These are phyloP conservation scores for Drosophila bipectinata DNA, from an alignment of 1,140 invertebrate genomes.

Conservation along the genomic window DNA sequence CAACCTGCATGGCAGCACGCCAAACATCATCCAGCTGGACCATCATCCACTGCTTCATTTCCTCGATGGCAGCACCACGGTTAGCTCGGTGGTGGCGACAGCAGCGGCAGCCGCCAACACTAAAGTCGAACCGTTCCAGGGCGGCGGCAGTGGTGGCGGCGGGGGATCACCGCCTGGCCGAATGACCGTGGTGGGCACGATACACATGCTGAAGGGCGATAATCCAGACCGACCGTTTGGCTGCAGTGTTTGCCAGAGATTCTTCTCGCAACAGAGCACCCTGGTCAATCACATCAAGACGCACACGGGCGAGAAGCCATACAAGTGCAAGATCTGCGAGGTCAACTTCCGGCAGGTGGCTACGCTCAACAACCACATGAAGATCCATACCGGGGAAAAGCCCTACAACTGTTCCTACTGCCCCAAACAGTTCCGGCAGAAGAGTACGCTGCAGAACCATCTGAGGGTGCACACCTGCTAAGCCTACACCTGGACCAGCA, in stretches of 20 bases:
- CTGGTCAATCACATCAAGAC: constrained; percentile 83
- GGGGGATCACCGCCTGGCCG: constrained; percentile 41
- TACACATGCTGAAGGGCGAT: constrained; percentile 74
- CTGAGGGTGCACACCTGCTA: constrained; percentile 81
- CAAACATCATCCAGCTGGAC: constrained; percentile 73
- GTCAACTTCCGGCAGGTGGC: constrained; percentile 81
- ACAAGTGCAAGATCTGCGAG: constrained; percentile 83
- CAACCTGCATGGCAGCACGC: constrained; percentile 68
- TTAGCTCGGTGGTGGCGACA: constrained; percentile 72
- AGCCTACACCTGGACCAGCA: neutral
- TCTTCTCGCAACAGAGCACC: constrained; percentile 83
- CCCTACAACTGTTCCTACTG: constrained; percentile 83
- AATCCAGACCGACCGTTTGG: constrained; percentile 83
- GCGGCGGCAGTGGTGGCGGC: constrained; percentile 7
- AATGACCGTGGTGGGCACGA: constrained; percentile 65
- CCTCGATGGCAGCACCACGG: constrained; percentile 79
- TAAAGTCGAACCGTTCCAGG: constrained; percentile 63
- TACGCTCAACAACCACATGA: constrained; percentile 83
- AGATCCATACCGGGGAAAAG: constrained; percentile 84
- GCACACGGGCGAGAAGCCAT: constrained; percentile 83
- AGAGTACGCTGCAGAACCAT: constrained; percentile 82
- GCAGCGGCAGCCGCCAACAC: constrained; percentile 56
- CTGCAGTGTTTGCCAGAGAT: constrained; percentile 79
- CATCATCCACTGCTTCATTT: constrained; percentile 81
- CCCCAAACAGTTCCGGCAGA: constrained; percentile 82